phyloP scores from a whole-genome alignment of 2,888 invertebrate species.

The Colletes collaris region DNA sequence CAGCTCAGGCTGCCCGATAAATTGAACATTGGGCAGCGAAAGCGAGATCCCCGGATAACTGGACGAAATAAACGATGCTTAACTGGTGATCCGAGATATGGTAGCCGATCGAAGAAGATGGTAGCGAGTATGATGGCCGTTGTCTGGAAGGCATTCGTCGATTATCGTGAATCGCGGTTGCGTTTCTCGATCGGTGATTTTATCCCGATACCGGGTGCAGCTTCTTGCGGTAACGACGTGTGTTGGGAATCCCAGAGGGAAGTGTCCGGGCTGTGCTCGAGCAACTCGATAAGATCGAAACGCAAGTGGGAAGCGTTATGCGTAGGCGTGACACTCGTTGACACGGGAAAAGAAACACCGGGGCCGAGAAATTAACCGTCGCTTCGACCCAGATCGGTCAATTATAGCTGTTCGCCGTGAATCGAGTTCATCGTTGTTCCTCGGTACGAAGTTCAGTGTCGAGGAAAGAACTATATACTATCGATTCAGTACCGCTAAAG shows the following conservation, averaged over 20 bases:
- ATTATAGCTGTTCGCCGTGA: conserved; percentile 24
- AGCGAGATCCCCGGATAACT: conserved; percentile 7
- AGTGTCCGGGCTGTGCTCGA: conserved; percentile 4
- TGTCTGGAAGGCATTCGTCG: conserved; percentile 36
- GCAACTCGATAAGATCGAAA: conserved; percentile 31
- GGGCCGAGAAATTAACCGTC: conserved; percentile 44
- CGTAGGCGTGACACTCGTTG: conserved; percentile 44
- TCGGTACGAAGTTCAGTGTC: too few species aligned
- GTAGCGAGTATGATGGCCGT: conserved; percentile 12
- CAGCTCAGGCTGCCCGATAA: background rate
- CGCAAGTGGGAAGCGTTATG: conserved; percentile 32
- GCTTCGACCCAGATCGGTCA: conserved; percentile 34
- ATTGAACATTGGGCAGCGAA: conserved; percentile 7
- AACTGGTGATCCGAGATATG: background rate
- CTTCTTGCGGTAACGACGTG: conserved; percentile 33
- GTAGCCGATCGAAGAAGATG: conserved; percentile 24
- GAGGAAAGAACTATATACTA: background rate
- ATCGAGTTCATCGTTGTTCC: conserved; percentile 26
- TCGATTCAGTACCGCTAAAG: too few species aligned
- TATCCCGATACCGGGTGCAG: conserved; percentile 21
- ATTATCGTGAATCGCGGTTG: conserved; percentile 48
- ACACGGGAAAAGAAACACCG: conserved; percentile 23
- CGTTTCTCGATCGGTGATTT: conserved; percentile 25
- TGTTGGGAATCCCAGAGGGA: conserved; percentile 30
- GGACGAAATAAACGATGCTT: conserved; percentile 2